A percentile compares a stretch with the other conserved stretches of the same genome.
Evolutionary conservation across 2,888 invertebrate species (phyloP).

Genomic region (Melinopterus prodromus): DNA sequence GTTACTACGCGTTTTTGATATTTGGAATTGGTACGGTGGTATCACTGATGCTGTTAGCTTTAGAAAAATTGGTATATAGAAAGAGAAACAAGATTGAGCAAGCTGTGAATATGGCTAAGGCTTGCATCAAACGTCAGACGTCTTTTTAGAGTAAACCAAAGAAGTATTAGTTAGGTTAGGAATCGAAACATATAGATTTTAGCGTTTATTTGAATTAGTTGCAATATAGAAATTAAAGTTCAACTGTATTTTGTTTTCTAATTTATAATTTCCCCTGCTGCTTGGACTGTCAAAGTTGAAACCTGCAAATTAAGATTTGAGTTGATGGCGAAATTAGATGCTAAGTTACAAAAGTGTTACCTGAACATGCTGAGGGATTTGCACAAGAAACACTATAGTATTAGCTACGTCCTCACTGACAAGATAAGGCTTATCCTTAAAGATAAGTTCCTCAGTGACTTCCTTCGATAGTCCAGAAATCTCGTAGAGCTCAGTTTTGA

Average conservation of each 20-base stretch:
- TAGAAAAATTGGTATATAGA: slow-evolving; percentile 9
- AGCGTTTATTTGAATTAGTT: no score
- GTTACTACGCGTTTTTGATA: slow-evolving; percentile 57
- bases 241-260: no score
- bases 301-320: background rate
- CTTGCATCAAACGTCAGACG: background rate
- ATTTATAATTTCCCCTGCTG: background rate
- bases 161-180: no score
- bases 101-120: background rate
- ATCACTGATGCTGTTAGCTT: slow-evolving; percentile 6
- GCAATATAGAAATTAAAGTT: no score
- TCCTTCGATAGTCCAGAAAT: background rate
- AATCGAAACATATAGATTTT: no score
- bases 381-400: background rate
- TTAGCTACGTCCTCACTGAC: slow-evolving; percentile 20
- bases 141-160: background rate
- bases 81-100: background rate
- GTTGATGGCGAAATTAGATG: no score
- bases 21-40: slow-evolving; percentile 35
- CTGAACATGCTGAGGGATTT: slow-evolving; percentile 1
- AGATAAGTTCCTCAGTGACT: background rate
- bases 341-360: background rate
- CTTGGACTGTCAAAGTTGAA: background rate
- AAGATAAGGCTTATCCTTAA: background rate
- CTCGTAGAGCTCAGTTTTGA: slow-evolving; percentile 12